A percentile compares a stretch with the other conserved stretches of the same genome.
phyloP scores from a whole-genome alignment of 2,888 invertebrate genomes.

The Pristionchus arcanus region DNA sequence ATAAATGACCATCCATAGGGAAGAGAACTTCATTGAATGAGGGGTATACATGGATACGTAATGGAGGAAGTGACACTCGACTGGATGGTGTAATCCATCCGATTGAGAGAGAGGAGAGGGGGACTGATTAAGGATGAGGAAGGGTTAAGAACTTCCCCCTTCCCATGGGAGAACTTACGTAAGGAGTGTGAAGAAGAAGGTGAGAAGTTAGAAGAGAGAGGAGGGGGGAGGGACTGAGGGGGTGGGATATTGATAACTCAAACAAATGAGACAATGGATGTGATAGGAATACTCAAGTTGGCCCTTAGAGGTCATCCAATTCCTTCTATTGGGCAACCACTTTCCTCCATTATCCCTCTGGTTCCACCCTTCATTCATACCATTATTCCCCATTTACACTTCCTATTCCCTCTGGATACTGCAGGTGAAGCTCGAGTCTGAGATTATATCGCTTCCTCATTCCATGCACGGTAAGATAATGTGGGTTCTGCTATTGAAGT shows the following conservation, averaged over 20 bases:
- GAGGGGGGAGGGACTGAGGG: background rate
- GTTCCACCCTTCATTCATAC: background rate
- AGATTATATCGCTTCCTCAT: background rate
- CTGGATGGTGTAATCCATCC: background rate
- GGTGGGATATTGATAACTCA: slow-evolving; percentile 16
- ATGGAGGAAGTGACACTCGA: background rate
- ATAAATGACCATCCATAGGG: background rate
- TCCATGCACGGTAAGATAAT: too few species aligned
- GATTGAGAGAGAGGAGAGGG: background rate
- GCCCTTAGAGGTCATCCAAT: background rate
- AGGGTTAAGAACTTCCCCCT: background rate
- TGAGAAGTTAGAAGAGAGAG: slow-evolving; percentile 5
- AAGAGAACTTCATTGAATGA: background rate
- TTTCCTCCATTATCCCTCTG: background rate
- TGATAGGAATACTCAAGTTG: background rate
- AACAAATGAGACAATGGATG: slow-evolving; percentile 22
- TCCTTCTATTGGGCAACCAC: background rate
- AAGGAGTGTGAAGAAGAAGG: slow-evolving; percentile 17
- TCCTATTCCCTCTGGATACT: slow-evolving; percentile 9
- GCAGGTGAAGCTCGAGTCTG: slow-evolving; percentile 9
- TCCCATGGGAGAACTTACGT: background rate
- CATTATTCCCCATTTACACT: background rate
- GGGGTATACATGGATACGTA: background rate
- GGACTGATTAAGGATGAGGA: background rate
- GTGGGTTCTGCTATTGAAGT: too few species aligned